Percentiles rank a stretch among this genome's conserved stretches.
Conservation (phyloP, 1,140 invertebrate species). For the Eumaeus atala region DNA sequence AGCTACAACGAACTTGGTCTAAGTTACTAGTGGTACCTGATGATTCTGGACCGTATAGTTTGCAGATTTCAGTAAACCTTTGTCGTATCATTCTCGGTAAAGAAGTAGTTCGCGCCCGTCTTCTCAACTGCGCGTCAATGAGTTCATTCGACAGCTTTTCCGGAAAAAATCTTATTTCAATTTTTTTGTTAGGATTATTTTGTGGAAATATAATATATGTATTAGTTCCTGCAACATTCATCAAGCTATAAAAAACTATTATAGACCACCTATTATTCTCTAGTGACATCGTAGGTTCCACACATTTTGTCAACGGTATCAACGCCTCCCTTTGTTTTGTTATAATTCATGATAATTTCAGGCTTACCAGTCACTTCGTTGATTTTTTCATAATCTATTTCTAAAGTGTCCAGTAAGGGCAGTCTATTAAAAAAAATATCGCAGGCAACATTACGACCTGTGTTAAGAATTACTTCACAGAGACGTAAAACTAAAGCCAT, state of each 20-base stretch:
- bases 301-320: constrained; percentile 47
- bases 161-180: too few relatives aligned
- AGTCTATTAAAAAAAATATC: constrained; percentile 16
- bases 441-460: constrained; percentile 11
- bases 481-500: too few relatives aligned
- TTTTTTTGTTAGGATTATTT: constrained; percentile 8
- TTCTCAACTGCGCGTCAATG: too few relatives aligned
- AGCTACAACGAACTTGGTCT: constrained; percentile 6
- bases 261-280: constrained; percentile 40
- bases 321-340: constrained; percentile 50
- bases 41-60: too few relatives aligned
- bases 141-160: too few relatives aligned
- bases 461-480: not conserved
- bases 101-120: too few relatives aligned
- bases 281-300: constrained; percentile 26
- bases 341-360: constrained; percentile 19
- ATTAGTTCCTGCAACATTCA: constrained; percentile 38
- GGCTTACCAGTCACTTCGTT: constrained; percentile 16
- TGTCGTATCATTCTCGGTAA: too few relatives aligned
- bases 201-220: constrained; percentile 15
- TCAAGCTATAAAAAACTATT: constrained; percentile 26
- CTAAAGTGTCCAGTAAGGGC: constrained; percentile 8
- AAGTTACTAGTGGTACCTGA: too few relatives aligned
- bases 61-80: too few relatives aligned
- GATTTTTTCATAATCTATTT: constrained; percentile 7